A percentile compares a stretch with the other conserved stretches of the same genome.
Conservation (phyloP, 2,113 vertebrate species). For the Bucco capensis region DNA sequence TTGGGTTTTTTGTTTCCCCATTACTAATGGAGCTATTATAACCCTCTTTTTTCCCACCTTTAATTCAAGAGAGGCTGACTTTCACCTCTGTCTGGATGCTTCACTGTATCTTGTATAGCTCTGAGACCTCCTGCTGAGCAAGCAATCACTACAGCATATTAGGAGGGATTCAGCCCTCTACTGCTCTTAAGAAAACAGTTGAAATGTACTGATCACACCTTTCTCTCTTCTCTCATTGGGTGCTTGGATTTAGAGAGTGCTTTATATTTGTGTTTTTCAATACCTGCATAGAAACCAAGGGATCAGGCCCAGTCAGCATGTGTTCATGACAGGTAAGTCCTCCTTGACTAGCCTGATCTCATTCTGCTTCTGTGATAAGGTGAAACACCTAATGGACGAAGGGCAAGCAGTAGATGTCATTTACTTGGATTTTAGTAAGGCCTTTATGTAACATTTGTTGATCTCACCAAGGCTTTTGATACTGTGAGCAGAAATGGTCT, state of each 20-base stretch:
- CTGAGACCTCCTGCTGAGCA: background rate
- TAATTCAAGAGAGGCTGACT: background rate
- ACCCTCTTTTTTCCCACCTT: background rate
- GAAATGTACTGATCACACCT: background rate
- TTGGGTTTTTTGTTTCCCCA: rapidly evolving
- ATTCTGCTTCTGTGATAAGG: too few species aligned
- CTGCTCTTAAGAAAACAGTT: background rate
- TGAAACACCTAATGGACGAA: too few species aligned
- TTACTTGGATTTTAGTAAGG: too few species aligned
- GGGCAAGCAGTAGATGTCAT: too few species aligned
- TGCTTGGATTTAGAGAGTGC: background rate
- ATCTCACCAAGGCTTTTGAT: too few species aligned
- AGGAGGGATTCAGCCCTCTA: background rate
- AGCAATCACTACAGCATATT: background rate
- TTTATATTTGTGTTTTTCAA: background rate
- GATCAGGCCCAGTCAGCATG: too few species aligned
- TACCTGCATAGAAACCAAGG: background rate
- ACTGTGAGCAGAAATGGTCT: too few species aligned
- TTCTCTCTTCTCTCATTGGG: background rate
- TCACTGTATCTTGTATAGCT: background rate
- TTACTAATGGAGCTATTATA: background rate
- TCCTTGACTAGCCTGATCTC: too few species aligned
- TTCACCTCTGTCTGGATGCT: background rate
- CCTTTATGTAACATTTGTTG: too few species aligned
- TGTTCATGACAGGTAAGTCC: too few species aligned